Conservation (phyloP, 2,888 invertebrate genomes). For the Empis livida region DNA sequence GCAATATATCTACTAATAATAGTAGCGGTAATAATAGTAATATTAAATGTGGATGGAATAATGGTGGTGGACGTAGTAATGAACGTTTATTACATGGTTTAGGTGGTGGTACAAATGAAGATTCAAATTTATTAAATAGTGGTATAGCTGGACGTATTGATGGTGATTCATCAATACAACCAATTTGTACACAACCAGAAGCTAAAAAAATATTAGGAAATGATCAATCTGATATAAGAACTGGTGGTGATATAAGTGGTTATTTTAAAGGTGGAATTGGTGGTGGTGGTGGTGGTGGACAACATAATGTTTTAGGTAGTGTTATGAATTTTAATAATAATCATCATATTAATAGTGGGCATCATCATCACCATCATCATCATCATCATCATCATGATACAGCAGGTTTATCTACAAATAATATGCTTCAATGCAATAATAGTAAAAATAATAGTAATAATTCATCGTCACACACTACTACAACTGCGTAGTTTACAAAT, state of each 20-base stretch:
- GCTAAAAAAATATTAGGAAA: slow-evolving; percentile 17
- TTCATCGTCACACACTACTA: slow-evolving; percentile 20
- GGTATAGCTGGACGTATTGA: slow-evolving; percentile 20
- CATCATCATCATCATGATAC: slow-evolving; percentile 21
- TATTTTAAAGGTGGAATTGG: slow-evolving; percentile 19
- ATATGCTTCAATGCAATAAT: slow-evolving; percentile 34
- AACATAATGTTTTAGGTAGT: slow-evolving; percentile 3
- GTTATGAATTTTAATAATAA: slow-evolving; percentile 10
- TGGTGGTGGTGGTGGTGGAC: slow-evolving; percentile 17
- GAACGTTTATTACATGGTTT: neutral
- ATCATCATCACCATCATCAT: slow-evolving; percentile 10
- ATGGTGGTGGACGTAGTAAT: neutral
- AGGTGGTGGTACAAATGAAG: slow-evolving; percentile 14
- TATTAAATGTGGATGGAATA: neutral
- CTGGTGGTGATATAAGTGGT: slow-evolving; percentile 12
- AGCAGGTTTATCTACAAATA: slow-evolving; percentile 13
- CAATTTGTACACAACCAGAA: slow-evolving; percentile 36
- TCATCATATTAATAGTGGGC: slow-evolving; percentile 10
- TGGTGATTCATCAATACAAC: slow-evolving; percentile 26
- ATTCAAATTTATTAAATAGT: slow-evolving; percentile 25
- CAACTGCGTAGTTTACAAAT: slow-evolving; percentile 30
- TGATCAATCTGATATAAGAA: slow-evolving; percentile 16
- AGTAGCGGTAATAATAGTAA: slow-evolving; percentile 1
- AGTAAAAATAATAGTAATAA: slow-evolving; percentile 22
- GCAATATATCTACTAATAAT: slow-evolving; percentile 3